Evolutionary conservation across 1,140 invertebrate genomes (phyloP).

Genomic region (Danaus plexippus): DNA sequence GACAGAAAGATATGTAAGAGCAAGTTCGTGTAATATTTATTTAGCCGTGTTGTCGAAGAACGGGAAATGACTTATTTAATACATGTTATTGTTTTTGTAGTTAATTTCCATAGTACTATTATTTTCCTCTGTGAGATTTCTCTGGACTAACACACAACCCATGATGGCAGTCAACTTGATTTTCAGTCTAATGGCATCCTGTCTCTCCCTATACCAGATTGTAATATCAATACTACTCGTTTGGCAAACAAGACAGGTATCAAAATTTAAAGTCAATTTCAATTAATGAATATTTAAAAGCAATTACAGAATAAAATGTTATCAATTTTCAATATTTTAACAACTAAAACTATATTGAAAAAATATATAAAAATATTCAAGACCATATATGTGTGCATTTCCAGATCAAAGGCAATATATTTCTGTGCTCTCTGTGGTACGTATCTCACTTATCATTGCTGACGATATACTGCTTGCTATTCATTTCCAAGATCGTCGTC

Average conservation of each 20-base stretch:
- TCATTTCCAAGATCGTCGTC: conserved; percentile 17
- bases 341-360: no score
- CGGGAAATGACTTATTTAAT: no score
- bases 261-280: background rate
- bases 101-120: conserved; percentile 20
- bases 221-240: conserved; percentile 28
- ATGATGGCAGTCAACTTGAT: conserved; percentile 24
- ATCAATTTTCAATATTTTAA: no score
- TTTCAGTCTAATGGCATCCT: conserved; percentile 20
- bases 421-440: conserved; percentile 31
- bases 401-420: conserved; percentile 23
- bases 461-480: conserved; percentile 27
- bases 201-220: conserved; percentile 30
- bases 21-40: no score
- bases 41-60: no score
- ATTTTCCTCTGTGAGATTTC: conserved; percentile 12
- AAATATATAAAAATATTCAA: no score
- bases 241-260: conserved; percentile 25
- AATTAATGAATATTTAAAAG: no score
- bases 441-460: conserved; percentile 33
- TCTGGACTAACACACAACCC: conserved; percentile 20
- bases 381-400: conserved; percentile 3
- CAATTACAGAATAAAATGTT: no score
- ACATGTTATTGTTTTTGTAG: conserved; percentile 14
- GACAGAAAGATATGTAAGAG: no score